Evolutionary conservation across 2,888 invertebrate genomes (phyloP).

Genomic region (Acronicta aceris): DNA sequence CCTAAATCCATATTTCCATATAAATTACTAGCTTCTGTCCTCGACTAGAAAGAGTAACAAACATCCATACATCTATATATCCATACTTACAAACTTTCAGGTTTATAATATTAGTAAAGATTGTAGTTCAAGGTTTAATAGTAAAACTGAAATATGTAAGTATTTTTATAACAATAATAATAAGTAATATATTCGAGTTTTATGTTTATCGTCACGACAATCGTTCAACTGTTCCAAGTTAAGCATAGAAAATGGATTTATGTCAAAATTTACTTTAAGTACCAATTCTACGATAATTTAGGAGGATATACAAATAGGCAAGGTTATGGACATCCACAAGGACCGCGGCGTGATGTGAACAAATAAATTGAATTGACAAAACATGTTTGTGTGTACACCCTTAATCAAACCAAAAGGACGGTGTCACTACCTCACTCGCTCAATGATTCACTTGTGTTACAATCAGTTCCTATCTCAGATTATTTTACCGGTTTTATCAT

Average conservation of each 20-base stretch:
- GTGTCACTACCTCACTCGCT: background rate
- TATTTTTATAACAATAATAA: conserved; percentile 14
- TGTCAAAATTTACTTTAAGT: background rate
- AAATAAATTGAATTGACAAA: too few species aligned
- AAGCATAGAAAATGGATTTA: conserved; percentile 19
- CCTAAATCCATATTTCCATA: background rate
- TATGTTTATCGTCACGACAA: conserved; percentile 18
- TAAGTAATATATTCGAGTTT: background rate
- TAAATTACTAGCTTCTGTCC: too few species aligned
- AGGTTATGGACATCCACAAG: background rate
- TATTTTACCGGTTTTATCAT: background rate
- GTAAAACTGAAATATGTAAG: conserved; percentile 1
- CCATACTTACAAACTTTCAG: too few species aligned
- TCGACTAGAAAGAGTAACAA: too few species aligned
- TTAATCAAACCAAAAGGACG: background rate
- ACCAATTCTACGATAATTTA: conserved; percentile 4
- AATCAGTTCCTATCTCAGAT: background rate
- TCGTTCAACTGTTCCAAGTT: background rate
- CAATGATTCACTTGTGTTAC: background rate
- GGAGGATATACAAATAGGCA: background rate
- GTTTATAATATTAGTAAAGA: too few species aligned
- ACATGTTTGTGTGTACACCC: background rate
- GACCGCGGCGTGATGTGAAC: background rate
- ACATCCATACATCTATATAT: too few species aligned
- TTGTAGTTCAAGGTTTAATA: conserved; percentile 23